Percentiles rank a stretch among this genome's conserved stretches.
phyloP scores from a whole-genome alignment of 2,888 invertebrate species.

The Actias luna region DNA sequence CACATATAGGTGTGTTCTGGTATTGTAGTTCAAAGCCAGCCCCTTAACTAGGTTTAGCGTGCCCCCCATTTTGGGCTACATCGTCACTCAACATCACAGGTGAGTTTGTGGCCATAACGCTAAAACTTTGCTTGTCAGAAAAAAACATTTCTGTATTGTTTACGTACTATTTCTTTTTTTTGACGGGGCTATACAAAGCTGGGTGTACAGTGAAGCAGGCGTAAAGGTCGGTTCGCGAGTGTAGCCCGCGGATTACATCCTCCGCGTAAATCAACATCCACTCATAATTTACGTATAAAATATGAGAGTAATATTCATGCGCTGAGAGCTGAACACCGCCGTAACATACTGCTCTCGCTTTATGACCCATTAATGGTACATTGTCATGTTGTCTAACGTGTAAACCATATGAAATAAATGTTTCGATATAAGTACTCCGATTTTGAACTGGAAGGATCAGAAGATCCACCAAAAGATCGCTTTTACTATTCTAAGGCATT shows the following conservation, averaged over 20 bases:
- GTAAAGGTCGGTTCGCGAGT: background rate
- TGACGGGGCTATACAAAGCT: background rate
- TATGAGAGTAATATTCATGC: constrained; percentile 7
- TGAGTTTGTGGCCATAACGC: too few species aligned
- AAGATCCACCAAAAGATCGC: too few species aligned
- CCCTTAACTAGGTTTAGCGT: too few species aligned
- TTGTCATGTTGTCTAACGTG: background rate
- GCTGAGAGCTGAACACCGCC: background rate
- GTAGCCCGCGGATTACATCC: background rate
- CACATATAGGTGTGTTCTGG: too few species aligned
- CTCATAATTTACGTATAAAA: constrained; percentile 8
- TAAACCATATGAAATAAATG: background rate
- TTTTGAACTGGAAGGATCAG: too few species aligned
- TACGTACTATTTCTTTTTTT: background rate
- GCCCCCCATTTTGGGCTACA: too few species aligned
- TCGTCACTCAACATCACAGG: too few species aligned
- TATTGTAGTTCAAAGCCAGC: too few species aligned
- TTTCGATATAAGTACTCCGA: too few species aligned
- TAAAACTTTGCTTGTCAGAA: too few species aligned
- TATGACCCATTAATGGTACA: background rate
- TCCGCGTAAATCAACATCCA: constrained; percentile 7
- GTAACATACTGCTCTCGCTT: background rate
- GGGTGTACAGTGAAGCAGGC: background rate
- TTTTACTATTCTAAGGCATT: too few species aligned
- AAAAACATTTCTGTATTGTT: background rate